Percentiles rank a stretch among this genome's conserved stretches.
Evolutionary conservation across 2,888 invertebrate genomes (phyloP).

Genomic region (Belgica antarctica): DNA sequence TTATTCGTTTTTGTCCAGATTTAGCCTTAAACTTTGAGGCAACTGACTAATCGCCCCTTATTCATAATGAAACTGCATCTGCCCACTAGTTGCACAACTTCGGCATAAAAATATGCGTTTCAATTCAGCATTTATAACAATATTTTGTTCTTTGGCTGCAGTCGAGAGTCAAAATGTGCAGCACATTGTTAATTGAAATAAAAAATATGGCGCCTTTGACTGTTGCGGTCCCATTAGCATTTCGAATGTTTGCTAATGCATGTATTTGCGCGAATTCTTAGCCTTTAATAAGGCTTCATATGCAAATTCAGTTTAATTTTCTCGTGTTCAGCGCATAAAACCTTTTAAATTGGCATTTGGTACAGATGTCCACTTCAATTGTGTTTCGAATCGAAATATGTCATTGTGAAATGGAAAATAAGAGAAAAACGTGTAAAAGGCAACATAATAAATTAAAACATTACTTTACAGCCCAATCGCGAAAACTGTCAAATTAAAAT

Average conservation of each 20-base stretch:
- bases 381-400: not conserved
- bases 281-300: not conserved
- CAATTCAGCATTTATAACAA: not conserved
- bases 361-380: constrained; percentile 23
- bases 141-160: not conserved
- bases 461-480: constrained; percentile 1
- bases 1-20: too few relatives aligned
- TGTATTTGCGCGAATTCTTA: not conserved
- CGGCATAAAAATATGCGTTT: constrained; percentile 6
- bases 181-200: constrained; percentile 16
- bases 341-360: constrained; percentile 8
- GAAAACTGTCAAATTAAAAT: constrained; percentile 26
- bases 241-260: not conserved
- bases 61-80: constrained; percentile 27
- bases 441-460: constrained; percentile 29
- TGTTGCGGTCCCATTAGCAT: constrained; percentile 12
- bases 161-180: not conserved
- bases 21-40: too few relatives aligned
- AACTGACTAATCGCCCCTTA: not conserved
- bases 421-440: not conserved
- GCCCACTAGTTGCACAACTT: not conserved
- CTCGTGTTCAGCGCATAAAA: not conserved
- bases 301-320: not conserved
- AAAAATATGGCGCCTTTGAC: constrained; percentile 27
- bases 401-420: not conserved